A percentile compares a stretch with the other conserved stretches of the same genome.
Conservation (phyloP, 1,140 invertebrate genomes). For the Anadara kagoshimensis region DNA sequence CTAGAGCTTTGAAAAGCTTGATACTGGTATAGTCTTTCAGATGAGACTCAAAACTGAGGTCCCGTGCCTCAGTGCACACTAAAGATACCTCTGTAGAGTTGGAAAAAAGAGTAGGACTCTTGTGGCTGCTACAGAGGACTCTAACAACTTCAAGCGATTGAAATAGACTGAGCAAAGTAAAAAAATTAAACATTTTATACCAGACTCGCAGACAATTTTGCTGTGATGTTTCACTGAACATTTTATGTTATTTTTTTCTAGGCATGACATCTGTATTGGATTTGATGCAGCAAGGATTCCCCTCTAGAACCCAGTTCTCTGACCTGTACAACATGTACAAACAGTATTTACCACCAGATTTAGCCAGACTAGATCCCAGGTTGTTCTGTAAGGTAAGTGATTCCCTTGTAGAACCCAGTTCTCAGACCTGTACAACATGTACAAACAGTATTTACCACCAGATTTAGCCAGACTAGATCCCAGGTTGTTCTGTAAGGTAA, state of each 20-base stretch:
- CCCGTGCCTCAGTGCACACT: too few species aligned
- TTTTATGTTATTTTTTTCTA: constrained; percentile 30
- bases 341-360: constrained; percentile 86
- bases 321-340: constrained; percentile 95
- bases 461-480: constrained; percentile 88
- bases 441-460: constrained; percentile 88
- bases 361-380: constrained; percentile 87
- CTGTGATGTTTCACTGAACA: too few species aligned
- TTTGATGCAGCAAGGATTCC: constrained; percentile 96
- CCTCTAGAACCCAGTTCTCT: constrained; percentile 89
- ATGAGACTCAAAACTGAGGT: too few species aligned
- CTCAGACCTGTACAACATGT: constrained; percentile 92
- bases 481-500: constrained; percentile 91
- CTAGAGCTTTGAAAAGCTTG: too few species aligned
- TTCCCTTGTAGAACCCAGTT: constrained; percentile 93
- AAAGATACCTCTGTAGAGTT: too few species aligned
- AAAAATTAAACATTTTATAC: too few species aligned
- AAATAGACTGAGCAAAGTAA: too few species aligned
- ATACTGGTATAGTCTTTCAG: too few species aligned
- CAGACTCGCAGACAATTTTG: too few species aligned
- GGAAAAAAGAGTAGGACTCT: too few species aligned
- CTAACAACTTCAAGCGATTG: too few species aligned
- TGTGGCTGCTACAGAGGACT: too few species aligned
- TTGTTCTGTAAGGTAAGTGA: constrained; percentile 90
- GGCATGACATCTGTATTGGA: constrained; percentile 96